phyloP scores from a whole-genome alignment of 2,797 vertebrate species.

The Rhynchotus rufescens region DNA sequence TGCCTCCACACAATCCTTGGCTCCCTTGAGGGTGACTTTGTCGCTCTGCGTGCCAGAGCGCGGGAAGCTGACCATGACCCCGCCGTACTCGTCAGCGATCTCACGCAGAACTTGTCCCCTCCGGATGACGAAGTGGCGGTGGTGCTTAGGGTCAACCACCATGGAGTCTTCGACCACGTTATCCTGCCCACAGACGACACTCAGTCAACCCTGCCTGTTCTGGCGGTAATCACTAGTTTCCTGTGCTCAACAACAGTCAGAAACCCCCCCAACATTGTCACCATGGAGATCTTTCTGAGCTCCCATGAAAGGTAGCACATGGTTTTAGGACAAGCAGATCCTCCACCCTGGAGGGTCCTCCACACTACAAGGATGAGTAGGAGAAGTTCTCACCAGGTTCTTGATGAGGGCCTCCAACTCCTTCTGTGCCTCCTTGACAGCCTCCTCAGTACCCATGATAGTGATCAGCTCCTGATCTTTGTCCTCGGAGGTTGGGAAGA shows the following conservation, averaged over 20 bases:
- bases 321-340: neutral
- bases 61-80: constrained; percentile 97
- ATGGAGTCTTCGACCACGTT: constrained; percentile 94
- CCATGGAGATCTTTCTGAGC: neutral
- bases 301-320: neutral
- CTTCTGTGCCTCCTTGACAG: constrained; percentile 93
- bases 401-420: constrained; percentile 94
- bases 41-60: constrained; percentile 93
- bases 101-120: constrained; percentile 95
- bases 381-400: constrained; percentile 84
- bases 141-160: constrained; percentile 93
- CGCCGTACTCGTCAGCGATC: constrained; percentile 95
- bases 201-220: neutral
- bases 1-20: constrained; percentile 97
- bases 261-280: neutral
- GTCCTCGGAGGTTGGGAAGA: constrained; percentile 93
- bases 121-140: constrained; percentile 95
- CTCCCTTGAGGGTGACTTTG: constrained; percentile 94
- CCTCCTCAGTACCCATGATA: constrained; percentile 95
- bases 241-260: neutral
- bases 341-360: neutral
- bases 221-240: accelerated
- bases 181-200: constrained; percentile 80
- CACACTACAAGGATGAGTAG: neutral
- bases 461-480: constrained; percentile 98